Evolutionary conservation across 2,113 vertebrate genomes (phyloP).

Genomic region (Isichthys henryi): DNA sequence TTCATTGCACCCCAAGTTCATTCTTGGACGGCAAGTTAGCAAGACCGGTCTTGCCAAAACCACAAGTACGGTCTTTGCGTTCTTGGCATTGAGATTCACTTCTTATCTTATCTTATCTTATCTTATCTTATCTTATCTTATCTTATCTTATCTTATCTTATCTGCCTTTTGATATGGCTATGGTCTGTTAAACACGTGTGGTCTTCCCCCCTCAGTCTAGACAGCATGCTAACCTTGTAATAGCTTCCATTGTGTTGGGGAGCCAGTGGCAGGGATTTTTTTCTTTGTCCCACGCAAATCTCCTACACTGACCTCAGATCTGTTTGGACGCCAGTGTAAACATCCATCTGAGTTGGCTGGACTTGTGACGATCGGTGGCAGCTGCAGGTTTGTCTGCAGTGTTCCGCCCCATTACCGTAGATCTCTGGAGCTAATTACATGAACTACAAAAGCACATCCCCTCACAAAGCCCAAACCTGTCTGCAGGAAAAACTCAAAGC

Average conservation of each 20-base stretch:
- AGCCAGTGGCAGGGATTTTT: background rate
- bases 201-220: background rate
- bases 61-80: no score
- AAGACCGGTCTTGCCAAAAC: no score
- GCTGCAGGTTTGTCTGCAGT: background rate
- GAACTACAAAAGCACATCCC: background rate
- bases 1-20: no score
- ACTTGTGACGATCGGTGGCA: background rate
- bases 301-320: background rate
- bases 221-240: background rate
- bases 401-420: background rate
- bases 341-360: background rate
- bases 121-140: background rate
- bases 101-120: background rate
- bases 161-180: background rate
- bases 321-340: background rate
- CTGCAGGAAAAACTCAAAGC: background rate
- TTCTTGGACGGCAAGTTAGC: no score
- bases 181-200: background rate
- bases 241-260: background rate
- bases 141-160: background rate
- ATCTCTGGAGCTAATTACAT: slow-evolving; percentile 1
- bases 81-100: no score
- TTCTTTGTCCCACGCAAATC: background rate
- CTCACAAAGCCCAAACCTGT: background rate